These are phyloP conservation scores for Polyommatus icarus DNA, from an alignment of 2,888 invertebrate species.

Conservation along the genomic window DNA sequence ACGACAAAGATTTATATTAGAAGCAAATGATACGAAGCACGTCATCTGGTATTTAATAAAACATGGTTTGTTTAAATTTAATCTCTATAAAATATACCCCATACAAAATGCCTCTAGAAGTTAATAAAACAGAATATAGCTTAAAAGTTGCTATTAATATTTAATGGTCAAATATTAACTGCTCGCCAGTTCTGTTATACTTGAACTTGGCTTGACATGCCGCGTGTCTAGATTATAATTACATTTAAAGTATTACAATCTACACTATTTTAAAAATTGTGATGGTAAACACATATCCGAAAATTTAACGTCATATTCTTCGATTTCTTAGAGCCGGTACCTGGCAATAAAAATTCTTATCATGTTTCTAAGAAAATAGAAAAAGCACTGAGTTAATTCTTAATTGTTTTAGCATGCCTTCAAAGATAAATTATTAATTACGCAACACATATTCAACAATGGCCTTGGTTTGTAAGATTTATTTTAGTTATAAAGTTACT, in stretches of 20 bases:
- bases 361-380: background rate
- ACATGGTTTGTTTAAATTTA: background rate
- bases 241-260: background rate
- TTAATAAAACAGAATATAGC: no score
- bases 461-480: background rate
- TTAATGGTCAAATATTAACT: no score
- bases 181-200: no score
- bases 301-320: background rate
- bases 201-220: no score
- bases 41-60: no score
- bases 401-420: conserved; percentile 9
- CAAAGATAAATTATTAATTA: background rate
- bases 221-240: no score
- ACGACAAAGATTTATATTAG: no score
- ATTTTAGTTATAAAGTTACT: background rate
- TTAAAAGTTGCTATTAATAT: no score
- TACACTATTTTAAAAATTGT: background rate
- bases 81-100: background rate
- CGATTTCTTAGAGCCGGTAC: background rate
- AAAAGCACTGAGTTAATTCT: background rate
- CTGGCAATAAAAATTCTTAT: background rate
- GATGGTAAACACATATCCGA: no score
- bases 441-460: conserved; percentile 1
- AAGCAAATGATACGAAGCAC: no score
- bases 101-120: no score